A percentile compares a stretch with the other conserved stretches of the same genome.
Evolutionary conservation across 2,113 vertebrate species (phyloP).

Genomic region (Zosterops borbonicus): DNA sequence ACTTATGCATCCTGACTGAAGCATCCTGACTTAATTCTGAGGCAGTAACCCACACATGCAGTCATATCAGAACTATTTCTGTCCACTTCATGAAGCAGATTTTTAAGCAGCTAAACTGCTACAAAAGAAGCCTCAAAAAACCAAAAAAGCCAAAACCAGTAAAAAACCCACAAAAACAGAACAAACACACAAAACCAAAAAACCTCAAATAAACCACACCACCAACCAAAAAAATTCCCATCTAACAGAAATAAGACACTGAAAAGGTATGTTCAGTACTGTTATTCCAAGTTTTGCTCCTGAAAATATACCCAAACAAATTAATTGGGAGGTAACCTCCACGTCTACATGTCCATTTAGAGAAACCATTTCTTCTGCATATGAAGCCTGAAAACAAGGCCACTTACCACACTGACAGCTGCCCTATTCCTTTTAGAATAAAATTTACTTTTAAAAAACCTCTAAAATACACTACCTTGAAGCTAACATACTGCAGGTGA

Average conservation of each 20-base stretch:
- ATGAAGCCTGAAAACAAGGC: background rate
- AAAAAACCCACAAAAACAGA: background rate
- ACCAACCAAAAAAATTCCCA: background rate
- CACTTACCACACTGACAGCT: background rate
- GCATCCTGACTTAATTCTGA: background rate
- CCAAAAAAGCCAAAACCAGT: background rate
- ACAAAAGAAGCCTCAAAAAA: background rate
- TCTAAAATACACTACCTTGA: slow-evolving; percentile 83
- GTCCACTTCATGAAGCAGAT: background rate
- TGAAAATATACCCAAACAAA: background rate
- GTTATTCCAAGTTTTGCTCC: background rate
- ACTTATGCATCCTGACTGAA: background rate
- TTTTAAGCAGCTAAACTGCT: background rate
- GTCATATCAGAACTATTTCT: background rate
- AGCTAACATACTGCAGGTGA: slow-evolving; percentile 96
- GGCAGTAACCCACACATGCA: background rate
- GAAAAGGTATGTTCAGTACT: background rate
- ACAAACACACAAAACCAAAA: background rate
- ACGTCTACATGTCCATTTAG: background rate
- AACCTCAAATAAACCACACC: background rate
- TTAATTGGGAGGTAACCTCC: background rate
- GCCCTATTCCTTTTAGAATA: background rate
- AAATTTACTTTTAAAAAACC: background rate
- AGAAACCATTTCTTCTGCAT: background rate
- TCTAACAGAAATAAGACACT: background rate